These are phyloP conservation scores for Dryoscopus gambensis DNA, from an alignment of 2,113 vertebrate species.

Conservation along the genomic window DNA sequence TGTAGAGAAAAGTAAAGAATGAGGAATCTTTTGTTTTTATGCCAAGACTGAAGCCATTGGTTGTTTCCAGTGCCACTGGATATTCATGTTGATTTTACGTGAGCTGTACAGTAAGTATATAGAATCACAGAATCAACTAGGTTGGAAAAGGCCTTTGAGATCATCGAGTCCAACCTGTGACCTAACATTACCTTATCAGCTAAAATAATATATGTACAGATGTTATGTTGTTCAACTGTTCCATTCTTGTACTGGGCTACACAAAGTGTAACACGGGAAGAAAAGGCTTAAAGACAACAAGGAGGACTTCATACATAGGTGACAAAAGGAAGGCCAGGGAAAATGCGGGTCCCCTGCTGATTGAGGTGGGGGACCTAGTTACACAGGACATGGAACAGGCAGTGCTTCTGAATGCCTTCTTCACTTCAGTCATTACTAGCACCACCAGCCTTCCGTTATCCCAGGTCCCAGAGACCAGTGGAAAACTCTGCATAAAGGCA, in stretches of 20 bases:
- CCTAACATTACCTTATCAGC: background rate
- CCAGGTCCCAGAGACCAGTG: rapidly evolving
- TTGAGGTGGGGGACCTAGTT: background rate
- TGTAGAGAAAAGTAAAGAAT: background rate
- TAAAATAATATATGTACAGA: background rate
- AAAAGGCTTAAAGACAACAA: background rate
- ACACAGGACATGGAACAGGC: background rate
- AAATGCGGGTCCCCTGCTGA: background rate
- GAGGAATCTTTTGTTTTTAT: background rate
- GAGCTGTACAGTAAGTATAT: background rate
- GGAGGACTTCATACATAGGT: background rate
- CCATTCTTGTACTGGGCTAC: background rate
- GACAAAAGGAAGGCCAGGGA: background rate
- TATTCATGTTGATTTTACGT: background rate
- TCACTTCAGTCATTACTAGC: background rate
- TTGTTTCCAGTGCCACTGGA: background rate
- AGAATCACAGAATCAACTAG: background rate
- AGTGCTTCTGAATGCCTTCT: background rate
- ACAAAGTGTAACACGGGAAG: background rate
- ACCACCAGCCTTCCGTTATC: background rate
- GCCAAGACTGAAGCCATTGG: background rate
- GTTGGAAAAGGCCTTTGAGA: background rate
- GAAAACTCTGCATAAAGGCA: background rate
- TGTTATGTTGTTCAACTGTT: background rate
- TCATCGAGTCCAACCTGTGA: background rate